Conservation (phyloP, 1,140 invertebrate species). For the Papilio glaucus region DNA sequence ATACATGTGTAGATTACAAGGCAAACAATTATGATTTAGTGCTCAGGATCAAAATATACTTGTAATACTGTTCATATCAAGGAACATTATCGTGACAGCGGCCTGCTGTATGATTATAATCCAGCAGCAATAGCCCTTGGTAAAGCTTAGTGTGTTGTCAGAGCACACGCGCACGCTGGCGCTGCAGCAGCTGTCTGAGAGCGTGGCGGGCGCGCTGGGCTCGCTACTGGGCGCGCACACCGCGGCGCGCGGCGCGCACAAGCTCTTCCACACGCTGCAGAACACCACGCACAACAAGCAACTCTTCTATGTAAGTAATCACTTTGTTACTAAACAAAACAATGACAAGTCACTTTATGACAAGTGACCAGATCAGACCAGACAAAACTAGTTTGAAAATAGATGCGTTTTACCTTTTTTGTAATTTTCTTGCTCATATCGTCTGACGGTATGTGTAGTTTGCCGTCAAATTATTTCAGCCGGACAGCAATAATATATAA, state of each 20-base stretch:
- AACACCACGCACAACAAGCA: constrained; percentile 95
- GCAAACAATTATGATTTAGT: too few relatives aligned
- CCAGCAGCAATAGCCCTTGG: background rate
- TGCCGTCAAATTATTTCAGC: too few relatives aligned
- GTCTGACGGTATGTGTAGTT: too few relatives aligned
- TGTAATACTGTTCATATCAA: too few relatives aligned
- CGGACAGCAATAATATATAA: too few relatives aligned
- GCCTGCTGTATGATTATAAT: background rate
- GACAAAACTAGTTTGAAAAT: too few relatives aligned
- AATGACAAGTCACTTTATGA: background rate
- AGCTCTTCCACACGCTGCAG: constrained; percentile 94
- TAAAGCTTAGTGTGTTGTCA: constrained; percentile 35
- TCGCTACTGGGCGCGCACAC: constrained; percentile 94
- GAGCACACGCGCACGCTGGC: constrained; percentile 86
- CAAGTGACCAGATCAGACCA: too few relatives aligned
- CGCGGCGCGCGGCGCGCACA: constrained; percentile 91
- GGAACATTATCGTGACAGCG: background rate
- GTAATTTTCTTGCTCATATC: too few relatives aligned
- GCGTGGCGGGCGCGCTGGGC: constrained; percentile 91
- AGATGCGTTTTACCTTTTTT: too few relatives aligned
- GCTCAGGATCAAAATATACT: too few relatives aligned
- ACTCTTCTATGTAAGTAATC: constrained; percentile 92
- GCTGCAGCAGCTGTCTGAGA: constrained; percentile 87
- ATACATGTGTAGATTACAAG: too few relatives aligned
- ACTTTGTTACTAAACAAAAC: background rate